Evolutionary conservation across 2,797 vertebrate genomes (phyloP), one percentile per base, ranked within the genome.

Genomic region (Gastrophryne carolinensis): DNA sequence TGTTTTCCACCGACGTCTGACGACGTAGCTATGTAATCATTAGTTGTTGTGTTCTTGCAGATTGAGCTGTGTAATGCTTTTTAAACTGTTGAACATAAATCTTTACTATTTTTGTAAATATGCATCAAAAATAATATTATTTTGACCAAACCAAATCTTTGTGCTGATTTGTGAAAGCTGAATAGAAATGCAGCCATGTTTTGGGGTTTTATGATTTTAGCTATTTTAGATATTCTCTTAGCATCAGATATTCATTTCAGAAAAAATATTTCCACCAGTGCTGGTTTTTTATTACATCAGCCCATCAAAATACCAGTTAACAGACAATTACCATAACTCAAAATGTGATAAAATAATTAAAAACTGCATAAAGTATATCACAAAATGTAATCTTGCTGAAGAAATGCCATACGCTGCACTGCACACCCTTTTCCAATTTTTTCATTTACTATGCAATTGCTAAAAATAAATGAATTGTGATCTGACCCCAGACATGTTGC

Each of bases 401-500:
- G 35, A 66, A 39, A 68, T 27, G 27, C 8, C 52, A 69, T 23
- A 37, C 52, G 1, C n/a, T 50, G 63, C 34, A 58, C 66, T 70
- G 26, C 53, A 29, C 49, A 64, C 19, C 35, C 74, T 70, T 10
- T 63, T 63, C 66, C 66, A 68, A 54, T 70, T 63, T 73, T 72
- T 78, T 78, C 75, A 72, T 66, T 72, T 65, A 65, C 30, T 54
- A 61, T 56, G 60, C 60, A 72, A 53, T 78, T 61, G 60, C 67
- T 78, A 78, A 72, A 70, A 77, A 76, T 70, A 76, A 77, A 77
- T 77, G 67, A 72, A 72, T 78, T 62, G 75, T 72, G 75, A 78
- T 72, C 61, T 78, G 75, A 78, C 75, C 75, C 68, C 13, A 66
- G 67, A 72, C 68, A 72, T 60, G 67, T 72, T 72, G 53, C 68